phyloP scores from a whole-genome alignment of 2,888 invertebrate genomes.

The Hemistola chrysoprasaria region DNA sequence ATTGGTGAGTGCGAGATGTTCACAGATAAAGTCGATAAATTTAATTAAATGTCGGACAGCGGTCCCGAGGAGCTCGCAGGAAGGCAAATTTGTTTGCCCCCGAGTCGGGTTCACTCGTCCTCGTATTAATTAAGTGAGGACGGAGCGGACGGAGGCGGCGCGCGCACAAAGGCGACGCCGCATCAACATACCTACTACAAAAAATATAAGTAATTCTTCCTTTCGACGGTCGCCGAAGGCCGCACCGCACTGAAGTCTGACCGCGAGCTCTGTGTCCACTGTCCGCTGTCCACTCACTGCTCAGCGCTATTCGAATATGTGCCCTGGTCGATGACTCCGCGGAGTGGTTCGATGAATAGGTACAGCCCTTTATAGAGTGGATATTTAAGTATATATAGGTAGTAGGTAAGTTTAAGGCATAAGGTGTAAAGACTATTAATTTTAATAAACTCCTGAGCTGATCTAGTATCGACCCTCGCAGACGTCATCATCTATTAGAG shows the following conservation, averaged over 20 bases:
- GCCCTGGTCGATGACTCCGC: too few relatives aligned
- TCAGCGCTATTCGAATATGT: too few relatives aligned
- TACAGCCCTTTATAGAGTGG: too few relatives aligned
- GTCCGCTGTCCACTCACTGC: too few relatives aligned
- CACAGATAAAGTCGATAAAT: slow-evolving; percentile 74
- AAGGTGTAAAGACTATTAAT: slow-evolving; percentile 8
- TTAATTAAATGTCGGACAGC: slow-evolving; percentile 67
- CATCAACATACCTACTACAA: too few relatives aligned
- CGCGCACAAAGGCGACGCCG: slow-evolving; percentile 46
- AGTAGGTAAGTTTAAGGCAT: slow-evolving; percentile 11
- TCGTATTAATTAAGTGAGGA: slow-evolving; percentile 66
- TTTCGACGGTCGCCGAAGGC: too few relatives aligned
- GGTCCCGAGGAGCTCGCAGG: slow-evolving; percentile 26
- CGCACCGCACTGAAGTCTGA: too few relatives aligned
- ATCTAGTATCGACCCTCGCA: slow-evolving; percentile 10
- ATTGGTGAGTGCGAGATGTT: slow-evolving; percentile 61
- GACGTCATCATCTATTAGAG: slow-evolving; percentile 26
- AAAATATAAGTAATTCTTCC: slow-evolving; percentile 33
- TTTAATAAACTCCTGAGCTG: slow-evolving; percentile 13
- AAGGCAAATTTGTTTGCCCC: slow-evolving; percentile 68
- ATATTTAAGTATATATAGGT: too few relatives aligned
- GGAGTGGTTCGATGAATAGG: too few relatives aligned
- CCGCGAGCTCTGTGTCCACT: too few relatives aligned
- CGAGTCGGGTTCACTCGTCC: slow-evolving; percentile 49
- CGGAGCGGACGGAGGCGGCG: slow-evolving; percentile 25